Evolutionary conservation across 2,797 vertebrate species (phyloP), one percentile per base, ranked within the genome.

Genomic region (Okamejei kenojei): DNA sequence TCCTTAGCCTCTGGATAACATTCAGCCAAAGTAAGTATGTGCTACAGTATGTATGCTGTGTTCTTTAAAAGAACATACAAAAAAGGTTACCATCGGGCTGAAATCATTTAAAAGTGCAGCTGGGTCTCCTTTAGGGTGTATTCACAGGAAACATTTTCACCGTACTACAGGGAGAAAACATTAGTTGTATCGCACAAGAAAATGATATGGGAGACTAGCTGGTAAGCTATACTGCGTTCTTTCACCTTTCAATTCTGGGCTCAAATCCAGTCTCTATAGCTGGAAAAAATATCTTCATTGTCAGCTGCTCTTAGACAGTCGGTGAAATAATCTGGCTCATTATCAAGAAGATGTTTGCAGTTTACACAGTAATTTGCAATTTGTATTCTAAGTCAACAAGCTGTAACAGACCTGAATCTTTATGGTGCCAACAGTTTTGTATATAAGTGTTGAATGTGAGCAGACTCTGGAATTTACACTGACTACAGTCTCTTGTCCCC

Each of bases 401-500:
- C 23, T 73, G 61, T 92, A 29, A 76, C 26, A 92, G 26, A 54
- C 11, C 29, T 74, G 68, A 58, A 54, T 76, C 5, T 54, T 92
- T 54, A 58, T 76, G 71, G 29, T 74, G 65, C 38, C 45, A 92
- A 92, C 11, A 71, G 35, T 92, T 90, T 74, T 91, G n/a, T 19
- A 23, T 10, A n/a, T 92, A 54, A 6, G 23, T 58, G 45, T 7
- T 15, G 45, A 92, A 17, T 74, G 26, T 76, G 71, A 58, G 71
- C 35, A 54, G 26, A 73, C 73, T 17, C 73, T 74, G 35, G 38
- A 45, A 91, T 74, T 74, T 26, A 71, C 13, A 54, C 23, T 29
- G 71, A 92, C 35, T 45, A 26, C 19, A 71, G 19, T 73, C 35
- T 76, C 23, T 58, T 74, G 35, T 92, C 94, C 94, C 94, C 95